Base-by-base conservation (phyloP, 2,797 vertebrate species). In the Vireo griseus region DNA sequence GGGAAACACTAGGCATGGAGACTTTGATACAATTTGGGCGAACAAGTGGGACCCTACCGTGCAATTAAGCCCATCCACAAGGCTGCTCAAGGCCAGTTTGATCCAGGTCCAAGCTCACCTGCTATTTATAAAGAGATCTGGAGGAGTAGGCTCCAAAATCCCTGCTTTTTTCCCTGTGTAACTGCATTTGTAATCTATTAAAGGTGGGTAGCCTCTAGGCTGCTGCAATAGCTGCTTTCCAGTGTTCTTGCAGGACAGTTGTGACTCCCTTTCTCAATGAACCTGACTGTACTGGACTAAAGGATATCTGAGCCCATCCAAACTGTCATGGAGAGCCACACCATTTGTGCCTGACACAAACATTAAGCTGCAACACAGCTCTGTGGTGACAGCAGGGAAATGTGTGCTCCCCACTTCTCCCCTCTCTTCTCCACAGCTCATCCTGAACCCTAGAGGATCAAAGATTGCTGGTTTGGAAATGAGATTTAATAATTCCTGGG, bases 51-150 rank as follows among this genome's bases (percentile, higher is more conserved):
- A 66, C 73, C 54, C 90, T 83, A 75, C 91, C 75, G 89, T 83
- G 76, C 79, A 86, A 81, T 94, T 88, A 86, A 95, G 24, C n/a
- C 73, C 39, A 81, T 90, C 50, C 72, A 86, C 45, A 87, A 61
- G 65, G 68, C 91, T 89, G 87, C 24, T 61, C 7, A 39, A 86
- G 54, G 75, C 85, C 2, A 18, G 11, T 55, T 92, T 94, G 75
- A 78, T 80, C 50, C 50, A n/a, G 31, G 8, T 74, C 82, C 85
- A 94, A 92, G 72, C 57, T 91, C 91, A 94, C 87, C 75, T 95
- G 82, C 73, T 92, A 83, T 90, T 94, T 88, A 80, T 94, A 96
- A 84, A 92, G 59, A 85, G 31, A 66, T 55, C 40, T 61, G 57
- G n/a, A 92, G 42, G 61, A 48, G 85, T 21, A 37, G 51, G 29